Evolutionary conservation across 2,888 invertebrate species (phyloP), one percentile per base, ranked within the genome.

Genomic region (Capitulum mitella): DNA sequence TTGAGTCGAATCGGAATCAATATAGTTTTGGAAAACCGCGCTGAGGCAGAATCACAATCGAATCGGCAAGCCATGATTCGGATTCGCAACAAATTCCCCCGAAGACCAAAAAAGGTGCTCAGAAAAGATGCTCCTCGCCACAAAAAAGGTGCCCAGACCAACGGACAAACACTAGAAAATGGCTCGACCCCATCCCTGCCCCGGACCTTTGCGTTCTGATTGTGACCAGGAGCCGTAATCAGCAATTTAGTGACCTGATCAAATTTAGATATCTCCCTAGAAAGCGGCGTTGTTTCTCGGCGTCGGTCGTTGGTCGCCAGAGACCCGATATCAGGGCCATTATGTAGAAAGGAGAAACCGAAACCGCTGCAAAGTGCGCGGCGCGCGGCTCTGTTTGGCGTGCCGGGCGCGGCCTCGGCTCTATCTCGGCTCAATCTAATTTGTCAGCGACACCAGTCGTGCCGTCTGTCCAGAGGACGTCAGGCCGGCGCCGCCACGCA

Each of bases 321-420:
- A 3, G 64, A 19, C 34, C 34, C 64, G 19, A n/a, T 12, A 29
- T 29, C 64, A 34, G 32, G 32, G 12, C 34, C 64, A 64, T 64
- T 32, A 64, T 64, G 19, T 32, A 61, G 64, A 64, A 64, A 64
- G 64, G 64, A 64, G 64, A 64, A 64, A 64, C 64, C 64, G 5
- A 14, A 34, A 3, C 19, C 64, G 64, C 14, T 32, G 64, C 34
- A 14, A 32, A 34, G 34, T 64, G 64, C 64, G 19, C 34, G 19
- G 3, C 64, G 16, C 64, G 32, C 64, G 29, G 3, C 64, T 64
- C 14, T 5, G n/a, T 58, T 34, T 19, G 61, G 3, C 61, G 32
- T 1, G 29, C 12, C 34, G 32, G 14, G 32, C 12, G 61, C 61
- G 32, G 32, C 54, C 51, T 5, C 22, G 26, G 5, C 51, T 22